Evolutionary conservation across 2,113 vertebrate species (phyloP).

Genomic region (Anguilla rostrata): DNA sequence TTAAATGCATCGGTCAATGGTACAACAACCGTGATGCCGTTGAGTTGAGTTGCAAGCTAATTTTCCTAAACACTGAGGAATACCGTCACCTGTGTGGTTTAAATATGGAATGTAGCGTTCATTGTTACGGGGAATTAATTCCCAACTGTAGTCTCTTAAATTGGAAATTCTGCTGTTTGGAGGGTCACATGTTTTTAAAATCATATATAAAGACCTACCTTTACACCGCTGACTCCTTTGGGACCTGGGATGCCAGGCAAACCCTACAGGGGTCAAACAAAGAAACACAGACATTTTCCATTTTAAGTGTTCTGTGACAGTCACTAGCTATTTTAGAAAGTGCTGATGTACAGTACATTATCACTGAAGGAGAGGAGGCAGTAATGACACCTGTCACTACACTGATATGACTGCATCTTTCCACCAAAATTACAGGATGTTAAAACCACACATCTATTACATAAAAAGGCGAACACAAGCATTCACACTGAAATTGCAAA

Average conservation of each 20-base stretch:
- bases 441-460: not conserved
- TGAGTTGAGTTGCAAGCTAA: too few species aligned
- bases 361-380: not conserved
- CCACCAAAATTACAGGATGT: not conserved
- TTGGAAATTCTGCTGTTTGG: not conserved
- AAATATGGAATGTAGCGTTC: too few species aligned
- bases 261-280: slow-evolving; percentile 72
- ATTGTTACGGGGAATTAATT: too few species aligned
- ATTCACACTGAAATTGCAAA: not conserved
- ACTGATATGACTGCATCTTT: not conserved
- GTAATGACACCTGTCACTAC: not conserved
- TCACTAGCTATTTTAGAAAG: not conserved
- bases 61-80: too few species aligned
- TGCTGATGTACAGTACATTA: not conserved
- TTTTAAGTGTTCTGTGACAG: not conserved
- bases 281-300: not conserved
- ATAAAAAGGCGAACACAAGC: not conserved
- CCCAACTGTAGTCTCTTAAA: too few species aligned
- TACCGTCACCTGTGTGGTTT: too few species aligned
- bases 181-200: not conserved
- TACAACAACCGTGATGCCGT: too few species aligned
- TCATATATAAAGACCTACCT: slow-evolving; percentile 68
- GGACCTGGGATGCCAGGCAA: slow-evolving; percentile 84
- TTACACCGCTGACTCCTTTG: slow-evolving; percentile 81
- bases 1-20: too few species aligned